Evolutionary conservation across 1,140 invertebrate genomes (phyloP), one percentile per base, ranked within the genome.

Genomic region (Caerostris extrusa): DNA sequence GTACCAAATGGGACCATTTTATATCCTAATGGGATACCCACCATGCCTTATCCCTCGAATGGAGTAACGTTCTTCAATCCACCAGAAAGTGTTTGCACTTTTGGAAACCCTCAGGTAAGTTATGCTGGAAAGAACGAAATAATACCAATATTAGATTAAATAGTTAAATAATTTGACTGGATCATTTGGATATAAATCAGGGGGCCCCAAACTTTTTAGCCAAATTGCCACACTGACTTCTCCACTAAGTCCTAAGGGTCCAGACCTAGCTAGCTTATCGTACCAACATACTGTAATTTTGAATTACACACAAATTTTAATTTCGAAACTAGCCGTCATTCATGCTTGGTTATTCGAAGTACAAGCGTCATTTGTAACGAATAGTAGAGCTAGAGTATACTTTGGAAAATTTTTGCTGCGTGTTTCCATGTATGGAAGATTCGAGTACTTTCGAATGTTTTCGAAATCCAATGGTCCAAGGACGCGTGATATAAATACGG

Each of bases 1-100:
- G 96, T 97, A 94, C 96, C 96, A 94, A 96, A 96, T 90, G 97
- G 96, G 95, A 96, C 96, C 94, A 96, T 97, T 91, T 96, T 97
- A 94, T 97, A 97, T 91, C 95, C 96, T 91, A 97, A 97, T 96
- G 97, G 97, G 95, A 95, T 96, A 95, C 96, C 95, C 10, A 96
- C 96, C 90, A n/a, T 87, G 7, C 96, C 97, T 90, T 97, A 97
- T 95, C 97, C 97, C 92, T 55, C 71, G 10, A 97, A 97, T 96
- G 97, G 97, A 34, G 96, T 97, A 96, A 96, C 97, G 50, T 96
- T 97, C 94, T 97, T 97, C 82, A 93, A 57, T 50, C 34, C 91
- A 19, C 94, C 94, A 53, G 94, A 95, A 82, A 93, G 71, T 77
- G 81, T 93, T 17, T 95, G 93, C 50, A n/a, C 90, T 19, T 93